These are phyloP conservation scores for Pangasius djambal DNA, from an alignment of 2,797 vertebrate genomes.

Conservation along the genomic window DNA sequence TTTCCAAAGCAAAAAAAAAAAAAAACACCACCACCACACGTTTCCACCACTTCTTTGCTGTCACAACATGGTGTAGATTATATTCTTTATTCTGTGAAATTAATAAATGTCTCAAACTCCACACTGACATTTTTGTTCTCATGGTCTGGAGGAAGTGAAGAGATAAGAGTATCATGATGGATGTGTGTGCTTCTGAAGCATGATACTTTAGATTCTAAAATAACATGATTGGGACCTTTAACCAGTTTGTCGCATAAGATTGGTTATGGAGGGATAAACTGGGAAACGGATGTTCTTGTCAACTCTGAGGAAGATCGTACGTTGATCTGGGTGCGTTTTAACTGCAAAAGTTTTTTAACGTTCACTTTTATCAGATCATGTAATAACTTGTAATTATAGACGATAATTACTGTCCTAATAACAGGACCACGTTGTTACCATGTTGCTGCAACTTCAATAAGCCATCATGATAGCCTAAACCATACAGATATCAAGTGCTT, in stretches of 20 bases:
- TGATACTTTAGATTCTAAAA: background rate
- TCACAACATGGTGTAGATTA: slow-evolving; percentile 63
- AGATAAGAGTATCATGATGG: background rate
- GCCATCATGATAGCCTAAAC: background rate
- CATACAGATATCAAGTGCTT: background rate
- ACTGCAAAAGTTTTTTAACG: background rate
- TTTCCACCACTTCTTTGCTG: slow-evolving; percentile 63
- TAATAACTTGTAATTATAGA: background rate
- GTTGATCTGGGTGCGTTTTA: background rate
- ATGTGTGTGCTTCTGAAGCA: background rate
- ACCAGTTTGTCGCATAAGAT: background rate
- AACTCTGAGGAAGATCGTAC: background rate
- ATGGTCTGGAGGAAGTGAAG: background rate
- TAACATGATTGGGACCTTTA: background rate
- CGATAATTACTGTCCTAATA: background rate
- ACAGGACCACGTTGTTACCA: background rate
- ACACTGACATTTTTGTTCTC: slow-evolving; percentile 58
- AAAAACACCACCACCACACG: background rate
- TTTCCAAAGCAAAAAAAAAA: slow-evolving; percentile 63
- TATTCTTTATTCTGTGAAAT: slow-evolving; percentile 65
- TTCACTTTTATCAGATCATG: background rate
- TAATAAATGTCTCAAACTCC: slow-evolving; percentile 66
- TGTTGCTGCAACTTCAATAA: background rate
- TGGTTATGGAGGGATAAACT: background rate
- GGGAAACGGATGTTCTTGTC: background rate